A percentile compares a stretch with the other conserved stretches of the same genome.
These are phyloP conservation scores for Napeogenes sylphis DNA, from an alignment of 2,888 invertebrate genomes.

Conservation along the genomic window DNA sequence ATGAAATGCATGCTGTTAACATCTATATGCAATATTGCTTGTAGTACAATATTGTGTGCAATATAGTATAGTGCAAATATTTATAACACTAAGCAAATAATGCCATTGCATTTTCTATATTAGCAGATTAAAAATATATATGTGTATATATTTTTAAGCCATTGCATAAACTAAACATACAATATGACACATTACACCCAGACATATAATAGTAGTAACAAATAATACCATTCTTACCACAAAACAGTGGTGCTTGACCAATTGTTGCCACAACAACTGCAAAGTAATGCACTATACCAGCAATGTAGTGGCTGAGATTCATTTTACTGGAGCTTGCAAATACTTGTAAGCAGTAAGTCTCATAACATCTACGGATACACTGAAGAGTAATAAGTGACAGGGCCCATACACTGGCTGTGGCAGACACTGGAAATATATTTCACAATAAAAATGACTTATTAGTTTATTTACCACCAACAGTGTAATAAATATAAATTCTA, in stretches of 20 bases:
- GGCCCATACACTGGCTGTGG: constrained; percentile 78
- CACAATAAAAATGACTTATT: too few relatives aligned
- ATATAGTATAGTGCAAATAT: too few relatives aligned
- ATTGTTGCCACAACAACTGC: constrained; percentile 81
- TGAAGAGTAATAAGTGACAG: constrained; percentile 82
- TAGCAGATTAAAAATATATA: too few relatives aligned
- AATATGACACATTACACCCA: not conserved
- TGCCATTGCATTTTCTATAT: too few relatives aligned
- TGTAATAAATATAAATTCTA: too few relatives aligned
- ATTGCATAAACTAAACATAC: too few relatives aligned
- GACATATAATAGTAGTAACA: not conserved
- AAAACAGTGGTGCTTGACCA: constrained; percentile 84
- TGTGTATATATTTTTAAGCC: too few relatives aligned
- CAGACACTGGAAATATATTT: constrained; percentile 71
- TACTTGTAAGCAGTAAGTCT: constrained; percentile 87
- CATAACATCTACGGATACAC: constrained; percentile 85
- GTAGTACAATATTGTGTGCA: too few relatives aligned
- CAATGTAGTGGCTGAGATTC: constrained; percentile 85
- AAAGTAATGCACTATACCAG: constrained; percentile 88
- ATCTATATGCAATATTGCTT: too few relatives aligned
- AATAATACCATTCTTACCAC: constrained; percentile 51
- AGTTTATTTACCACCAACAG: too few relatives aligned
- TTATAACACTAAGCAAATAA: constrained; percentile 29
- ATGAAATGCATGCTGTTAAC: too few relatives aligned
- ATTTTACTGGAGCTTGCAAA: constrained; percentile 87